Evolutionary conservation across 2,113 vertebrate species (phyloP), one percentile per base, ranked within the genome.

Genomic region (Macrotus californicus): DNA sequence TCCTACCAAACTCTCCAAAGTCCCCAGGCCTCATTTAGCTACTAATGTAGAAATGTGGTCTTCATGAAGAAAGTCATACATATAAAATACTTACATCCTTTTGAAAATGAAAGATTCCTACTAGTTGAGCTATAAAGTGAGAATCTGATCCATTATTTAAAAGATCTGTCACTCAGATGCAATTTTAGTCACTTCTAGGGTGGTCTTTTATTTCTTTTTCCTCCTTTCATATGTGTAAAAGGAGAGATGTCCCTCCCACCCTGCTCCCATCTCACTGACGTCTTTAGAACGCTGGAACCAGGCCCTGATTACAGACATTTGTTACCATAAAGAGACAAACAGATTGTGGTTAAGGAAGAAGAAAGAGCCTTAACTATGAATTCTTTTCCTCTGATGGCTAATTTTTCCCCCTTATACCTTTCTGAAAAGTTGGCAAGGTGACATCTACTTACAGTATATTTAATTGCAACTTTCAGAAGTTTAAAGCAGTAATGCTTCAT

Each of bases 401-500:
- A 61, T 94, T 96, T 95, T 87, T 73, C 67, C 48, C 73, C 89
- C 91, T 91, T 86, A 93, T 61, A 95, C 92, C 77, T 95, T 95
- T 97, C 87, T 86, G 61, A 93, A 97, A 96, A 72, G 70, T 89
- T 93, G 94, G 89, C 95, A 95, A 95, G 93, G 77, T 94, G 88
- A 89, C 96, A 97, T 95, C 91, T 89, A 64, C 64, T 87, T 95
- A 94, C 26, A 96, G 39, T 80, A 29, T 80, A 77, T 95, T 96
- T 97, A 97, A 97, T 97, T 96, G 87, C 80, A 94, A 94, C 89
- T 94, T 96, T 97, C 94, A 48, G 76, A 81, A 93, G 34, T 84
- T 77, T 93, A 76, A 94, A 95, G 66, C 41, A 94, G 89, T 81
- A 84, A 87, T 93, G 80, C 83, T 66, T 94, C 70, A 94, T 67